Evolutionary conservation across 2,113 vertebrate genomes (phyloP).

Genomic region (Hirundichthys speculiger): DNA sequence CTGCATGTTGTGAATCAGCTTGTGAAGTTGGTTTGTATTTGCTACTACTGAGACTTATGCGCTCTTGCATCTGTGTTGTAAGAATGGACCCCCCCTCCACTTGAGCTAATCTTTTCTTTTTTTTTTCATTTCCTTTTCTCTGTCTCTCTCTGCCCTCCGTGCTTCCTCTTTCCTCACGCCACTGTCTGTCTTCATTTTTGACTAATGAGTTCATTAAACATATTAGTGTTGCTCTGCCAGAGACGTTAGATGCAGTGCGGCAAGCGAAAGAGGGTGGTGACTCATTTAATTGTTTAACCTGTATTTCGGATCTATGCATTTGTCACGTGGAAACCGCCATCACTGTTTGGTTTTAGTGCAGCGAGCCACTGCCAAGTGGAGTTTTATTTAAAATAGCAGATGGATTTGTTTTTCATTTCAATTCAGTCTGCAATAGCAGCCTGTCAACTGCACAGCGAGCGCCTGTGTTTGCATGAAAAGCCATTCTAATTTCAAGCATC

Average conservation of each 20-base stretch:
- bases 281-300: constrained; percentile 60
- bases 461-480: constrained; percentile 72
- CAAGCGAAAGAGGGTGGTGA: constrained; percentile 48
- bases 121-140: neutral
- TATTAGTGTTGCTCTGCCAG: constrained; percentile 69
- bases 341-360: constrained; percentile 31
- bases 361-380: constrained; percentile 40
- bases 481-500: constrained; percentile 78
- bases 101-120: constrained; percentile 31
- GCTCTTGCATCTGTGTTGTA: constrained; percentile 51
- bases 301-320: constrained; percentile 47
- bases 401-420: constrained; percentile 66
- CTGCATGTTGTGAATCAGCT: constrained; percentile 18
- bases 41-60: constrained; percentile 23
- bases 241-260: constrained; percentile 50
- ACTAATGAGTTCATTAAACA: constrained; percentile 79
- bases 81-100: constrained; percentile 1
- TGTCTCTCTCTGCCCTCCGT: constrained; percentile 43
- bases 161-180: constrained; percentile 46
- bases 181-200: constrained; percentile 76
- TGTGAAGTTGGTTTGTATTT: constrained; percentile 26
- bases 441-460: constrained; percentile 72
- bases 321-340: constrained; percentile 27
- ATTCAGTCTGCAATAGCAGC: constrained; percentile 52
- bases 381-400: constrained; percentile 68